These are phyloP conservation scores for Syncerus caffer DNA, from an alignment of 2,797 vertebrate species.

Conservation along the genomic window DNA sequence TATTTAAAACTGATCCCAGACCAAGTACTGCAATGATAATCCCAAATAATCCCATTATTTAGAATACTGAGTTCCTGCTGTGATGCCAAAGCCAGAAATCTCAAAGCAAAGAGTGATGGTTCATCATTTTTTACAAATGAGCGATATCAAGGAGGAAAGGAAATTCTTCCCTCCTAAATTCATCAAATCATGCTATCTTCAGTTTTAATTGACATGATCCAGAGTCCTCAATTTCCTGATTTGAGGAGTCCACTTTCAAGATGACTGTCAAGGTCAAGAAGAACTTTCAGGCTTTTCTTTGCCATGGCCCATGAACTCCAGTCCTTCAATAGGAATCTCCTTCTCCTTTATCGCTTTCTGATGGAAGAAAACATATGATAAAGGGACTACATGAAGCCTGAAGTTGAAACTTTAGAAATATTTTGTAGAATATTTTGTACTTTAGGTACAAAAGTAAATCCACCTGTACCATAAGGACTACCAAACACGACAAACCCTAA, in stretches of 20 bases:
- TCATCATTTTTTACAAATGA: constrained; percentile 1
- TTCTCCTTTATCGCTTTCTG: constrained; percentile 98
- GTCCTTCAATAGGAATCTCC: constrained; percentile 95
- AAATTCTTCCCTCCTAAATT: neutral
- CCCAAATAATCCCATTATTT: constrained; percentile 36
- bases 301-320: constrained; percentile 95
- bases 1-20: constrained; percentile 61
- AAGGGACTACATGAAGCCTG: neutral
- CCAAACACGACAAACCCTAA: neutral
- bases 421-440: neutral
- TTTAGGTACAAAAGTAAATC: neutral
- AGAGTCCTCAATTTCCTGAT: neutral
- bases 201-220: neutral
- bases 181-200: constrained; percentile 1
- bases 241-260: neutral
- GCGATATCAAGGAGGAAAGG: constrained; percentile 13
- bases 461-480: neutral
- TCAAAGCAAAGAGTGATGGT: constrained; percentile 7
- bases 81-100: constrained; percentile 53
- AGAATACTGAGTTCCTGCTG: neutral
- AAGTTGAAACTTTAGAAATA: neutral
- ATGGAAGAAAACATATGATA: constrained; percentile 36
- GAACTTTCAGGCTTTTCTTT: constrained; percentile 92
- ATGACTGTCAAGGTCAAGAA: constrained; percentile 76
- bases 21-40: constrained; percentile 21